Base-by-base conservation (phyloP, 2,888 invertebrate species). In the Eristalis pertinax region DNA sequence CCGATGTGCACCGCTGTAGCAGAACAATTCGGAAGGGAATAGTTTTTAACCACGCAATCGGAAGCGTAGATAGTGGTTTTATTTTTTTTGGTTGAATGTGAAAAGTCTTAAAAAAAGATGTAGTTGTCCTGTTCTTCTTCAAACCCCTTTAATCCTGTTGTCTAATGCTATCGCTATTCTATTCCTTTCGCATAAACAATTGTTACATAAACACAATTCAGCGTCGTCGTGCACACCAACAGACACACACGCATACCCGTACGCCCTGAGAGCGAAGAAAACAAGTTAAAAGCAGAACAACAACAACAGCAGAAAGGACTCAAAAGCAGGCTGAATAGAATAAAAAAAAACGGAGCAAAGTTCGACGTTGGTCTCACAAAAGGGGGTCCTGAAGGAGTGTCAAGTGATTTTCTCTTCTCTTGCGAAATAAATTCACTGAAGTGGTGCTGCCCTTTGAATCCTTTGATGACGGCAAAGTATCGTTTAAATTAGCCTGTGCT, bases 161-260 rank as follows among this genome's bases (percentile, higher is more conserved):
- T 19, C 32, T 68, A 58, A 43, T 32, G 29, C 32, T 68, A 64
- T 69, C 41, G 60, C 26, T 77, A 38, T 74, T 82, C 75, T 83
- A 58, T 75, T 67, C 8, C 74, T 58, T 35, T 62, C 72, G 38
- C 85, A 78, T 83, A 82, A 86, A 86, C 83, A 83, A 86, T 84
- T 87, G 84, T 87, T 87, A 87, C 87, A 87, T 87, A 87, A 87
- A 87, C 84, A 83, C 69, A 19, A 84, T 56, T 38, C 74, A 24
- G 24, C 26, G 11, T 32, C 26, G 11, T 32, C 32, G 32, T 32
- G 60, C 11, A 60, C 60, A 60, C 60, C 4, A 19, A 60, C 24
- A 8, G 19, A 58, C 58, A 4, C 22, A 22, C 7, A 22, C 8
- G 19, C 4, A 11, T 11, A 24, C 56, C 63, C 64, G 67, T 70